Percentiles rank a stretch among this genome's conserved stretches.
Conservation (phyloP, 2,113 vertebrate species). For the Chamaea fasciata region DNA sequence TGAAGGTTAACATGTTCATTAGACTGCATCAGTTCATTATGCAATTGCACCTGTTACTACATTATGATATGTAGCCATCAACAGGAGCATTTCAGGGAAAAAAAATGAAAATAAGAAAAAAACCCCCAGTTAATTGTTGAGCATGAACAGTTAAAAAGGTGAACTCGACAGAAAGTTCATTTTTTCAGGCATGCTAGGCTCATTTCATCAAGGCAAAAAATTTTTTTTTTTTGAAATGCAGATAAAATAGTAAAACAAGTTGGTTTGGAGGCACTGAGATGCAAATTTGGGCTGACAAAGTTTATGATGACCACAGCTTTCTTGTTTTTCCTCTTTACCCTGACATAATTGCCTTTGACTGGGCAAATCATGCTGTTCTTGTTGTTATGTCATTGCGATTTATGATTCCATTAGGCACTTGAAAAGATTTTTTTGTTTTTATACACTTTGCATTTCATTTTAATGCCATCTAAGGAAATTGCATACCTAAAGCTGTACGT, state of each 20-base stretch:
- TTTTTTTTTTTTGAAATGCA: neutral
- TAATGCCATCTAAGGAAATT: slow-evolving; percentile 56
- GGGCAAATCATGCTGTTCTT: slow-evolving; percentile 58
- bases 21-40: neutral
- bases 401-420: slow-evolving; percentile 58
- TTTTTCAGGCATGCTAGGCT: neutral
- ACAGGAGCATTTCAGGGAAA: neutral
- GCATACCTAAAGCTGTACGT: slow-evolving; percentile 20
- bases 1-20: neutral
- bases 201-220: neutral
- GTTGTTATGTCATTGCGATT: slow-evolving; percentile 60
- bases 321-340: neutral
- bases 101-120: neutral
- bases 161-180: neutral
- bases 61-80: neutral
- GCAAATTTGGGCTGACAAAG: slow-evolving; percentile 48
- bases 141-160: neutral
- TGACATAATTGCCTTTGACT: slow-evolving; percentile 65
- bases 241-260: slow-evolving; percentile 19
- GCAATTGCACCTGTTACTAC: neutral
- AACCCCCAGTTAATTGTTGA: neutral
- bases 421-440: slow-evolving; percentile 56
- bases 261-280: slow-evolving; percentile 27
- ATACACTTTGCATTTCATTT: slow-evolving; percentile 64
- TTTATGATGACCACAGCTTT: slow-evolving; percentile 57